Evolutionary conservation across 2,113 vertebrate species (phyloP).

Genomic region (Corythaixoides concolor): DNA sequence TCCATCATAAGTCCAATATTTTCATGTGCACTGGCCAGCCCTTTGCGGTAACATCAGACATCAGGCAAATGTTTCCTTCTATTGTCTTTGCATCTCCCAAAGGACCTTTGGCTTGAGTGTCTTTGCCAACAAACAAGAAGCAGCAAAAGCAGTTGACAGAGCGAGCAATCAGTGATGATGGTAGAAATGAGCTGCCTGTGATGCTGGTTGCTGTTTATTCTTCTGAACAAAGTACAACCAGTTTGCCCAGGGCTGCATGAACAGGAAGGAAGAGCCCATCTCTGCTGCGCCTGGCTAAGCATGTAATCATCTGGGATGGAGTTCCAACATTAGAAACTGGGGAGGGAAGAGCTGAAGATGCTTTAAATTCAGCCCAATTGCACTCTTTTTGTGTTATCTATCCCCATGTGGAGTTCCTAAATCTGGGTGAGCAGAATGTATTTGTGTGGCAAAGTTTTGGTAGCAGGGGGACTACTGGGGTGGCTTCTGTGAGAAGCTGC

Average conservation of each 20-base stretch:
- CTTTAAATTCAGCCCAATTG: not conserved
- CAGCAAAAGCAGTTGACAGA: conserved; percentile 30
- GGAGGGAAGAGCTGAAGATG: not conserved
- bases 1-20: not conserved
- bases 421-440: not conserved
- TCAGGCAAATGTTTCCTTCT: conserved; percentile 29
- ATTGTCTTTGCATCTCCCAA: conserved; percentile 28
- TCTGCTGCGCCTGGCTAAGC: not conserved
- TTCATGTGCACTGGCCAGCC: not conserved
- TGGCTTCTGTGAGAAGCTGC: no score
- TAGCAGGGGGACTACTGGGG: no score
- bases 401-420: not conserved
- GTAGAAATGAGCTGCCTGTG: not conserved
- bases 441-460: no score
- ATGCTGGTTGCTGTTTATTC: not conserved
- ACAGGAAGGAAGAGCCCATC: not conserved
- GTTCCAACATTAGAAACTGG: not conserved
- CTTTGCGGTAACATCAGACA: conserved; percentile 22
- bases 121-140: conserved; percentile 5
- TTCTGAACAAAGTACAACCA: not conserved
- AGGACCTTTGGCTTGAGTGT: not conserved
- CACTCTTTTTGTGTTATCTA: not conserved
- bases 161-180: not conserved
- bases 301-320: not conserved
- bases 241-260: not conserved